Conservation (phyloP, 2,113 vertebrate genomes). For the Brienomyrus brachyistius region DNA sequence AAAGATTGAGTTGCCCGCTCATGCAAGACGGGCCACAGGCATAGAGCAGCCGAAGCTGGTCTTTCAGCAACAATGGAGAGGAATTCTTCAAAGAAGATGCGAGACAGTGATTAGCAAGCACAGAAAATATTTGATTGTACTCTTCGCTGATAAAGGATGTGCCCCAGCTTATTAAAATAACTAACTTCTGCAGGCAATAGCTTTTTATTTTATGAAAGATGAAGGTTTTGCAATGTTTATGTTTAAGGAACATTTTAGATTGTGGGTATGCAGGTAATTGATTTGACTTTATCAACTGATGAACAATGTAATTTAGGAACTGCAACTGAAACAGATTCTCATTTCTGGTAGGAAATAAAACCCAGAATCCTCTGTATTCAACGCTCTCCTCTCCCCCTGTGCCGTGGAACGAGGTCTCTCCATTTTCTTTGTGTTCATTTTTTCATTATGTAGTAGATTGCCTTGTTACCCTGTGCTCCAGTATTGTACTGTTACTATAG, state of each 20-base stretch:
- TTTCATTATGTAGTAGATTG: constrained; percentile 26
- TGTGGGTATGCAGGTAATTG: not conserved
- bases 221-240: not conserved
- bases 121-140: not conserved
- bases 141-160: not conserved
- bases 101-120: not conserved
- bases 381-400: not conserved
- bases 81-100: not conserved
- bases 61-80: not conserved
- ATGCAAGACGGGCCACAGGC: not conserved
- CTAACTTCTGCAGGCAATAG: not conserved
- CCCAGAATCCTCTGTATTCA: not conserved
- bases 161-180: not conserved
- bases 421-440: constrained; percentile 18
- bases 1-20: not conserved
- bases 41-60: not conserved
- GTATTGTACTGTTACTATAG: constrained; percentile 36
- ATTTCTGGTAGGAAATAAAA: constrained; percentile 10
- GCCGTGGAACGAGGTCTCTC: not conserved
- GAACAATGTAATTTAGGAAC: constrained; percentile 4
- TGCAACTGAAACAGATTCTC: not conserved
- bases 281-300: not conserved
- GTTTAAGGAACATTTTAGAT: not conserved
- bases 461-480: constrained; percentile 27
- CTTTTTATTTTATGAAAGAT: not conserved